phyloP scores from a whole-genome alignment of 2,113 vertebrate genomes.

The Montifringilla adamsi region DNA sequence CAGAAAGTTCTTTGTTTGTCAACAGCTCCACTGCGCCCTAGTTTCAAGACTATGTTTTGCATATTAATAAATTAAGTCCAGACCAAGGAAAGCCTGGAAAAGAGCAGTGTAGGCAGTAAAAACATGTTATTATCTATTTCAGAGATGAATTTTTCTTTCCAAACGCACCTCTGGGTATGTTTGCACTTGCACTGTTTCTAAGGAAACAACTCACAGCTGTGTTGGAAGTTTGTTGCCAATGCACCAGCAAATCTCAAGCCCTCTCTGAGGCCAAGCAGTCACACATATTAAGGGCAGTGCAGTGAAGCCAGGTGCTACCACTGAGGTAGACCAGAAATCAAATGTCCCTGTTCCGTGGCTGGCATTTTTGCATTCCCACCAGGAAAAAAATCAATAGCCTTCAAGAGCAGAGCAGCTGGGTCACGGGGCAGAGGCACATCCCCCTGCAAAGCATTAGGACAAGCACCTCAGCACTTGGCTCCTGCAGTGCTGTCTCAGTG shows the following conservation, averaged over 20 bases:
- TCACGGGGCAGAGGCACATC: not conserved
- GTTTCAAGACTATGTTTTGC: constrained; percentile 23
- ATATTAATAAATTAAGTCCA: constrained; percentile 19
- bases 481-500: not conserved
- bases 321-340: not conserved
- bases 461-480: not conserved
- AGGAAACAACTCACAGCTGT: not conserved
- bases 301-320: not conserved
- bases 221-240: not conserved
- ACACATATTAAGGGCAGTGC: not conserved
- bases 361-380: not conserved
- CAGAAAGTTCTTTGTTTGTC: not conserved
- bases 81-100: not conserved
- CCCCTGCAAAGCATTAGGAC: not conserved
- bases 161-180: not conserved
- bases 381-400: not conserved
- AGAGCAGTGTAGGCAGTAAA: constrained; percentile 8
- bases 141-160: not conserved
- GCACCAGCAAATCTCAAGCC: not conserved
- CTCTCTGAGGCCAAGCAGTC: not conserved
- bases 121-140: constrained; percentile 9
- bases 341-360: not conserved
- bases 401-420: not conserved
- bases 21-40: not conserved
- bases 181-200: not conserved